Evolutionary conservation across 2,113 vertebrate species (phyloP).

Genomic region (Aphyosemion australe): DNA sequence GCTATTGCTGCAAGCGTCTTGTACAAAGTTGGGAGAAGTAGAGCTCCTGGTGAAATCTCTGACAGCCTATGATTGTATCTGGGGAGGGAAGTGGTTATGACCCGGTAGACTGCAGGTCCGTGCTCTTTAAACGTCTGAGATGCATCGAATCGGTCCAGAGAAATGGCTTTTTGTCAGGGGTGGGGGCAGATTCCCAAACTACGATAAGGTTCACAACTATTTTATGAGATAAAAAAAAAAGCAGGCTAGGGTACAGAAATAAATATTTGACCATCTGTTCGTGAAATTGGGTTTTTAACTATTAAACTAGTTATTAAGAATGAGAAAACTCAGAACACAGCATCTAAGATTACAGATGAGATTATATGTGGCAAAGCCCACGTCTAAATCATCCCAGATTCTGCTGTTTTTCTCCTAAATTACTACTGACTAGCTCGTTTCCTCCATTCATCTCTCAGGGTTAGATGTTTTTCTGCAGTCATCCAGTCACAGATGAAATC

Average conservation of each 20-base stretch:
- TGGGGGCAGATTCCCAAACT: neutral
- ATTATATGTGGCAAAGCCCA: too few relatives aligned
- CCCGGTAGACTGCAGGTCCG: slow-evolving; percentile 52
- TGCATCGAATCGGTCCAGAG: slow-evolving; percentile 24
- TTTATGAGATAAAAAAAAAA: neutral
- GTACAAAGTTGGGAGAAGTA: slow-evolving; percentile 65
- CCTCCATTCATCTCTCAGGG: too few relatives aligned
- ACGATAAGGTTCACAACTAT: neutral
- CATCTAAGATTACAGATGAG: too few relatives aligned
- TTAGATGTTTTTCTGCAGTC: too few relatives aligned
- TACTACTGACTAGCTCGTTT: too few relatives aligned
- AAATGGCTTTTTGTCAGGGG: neutral
- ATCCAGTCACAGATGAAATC: too few relatives aligned
- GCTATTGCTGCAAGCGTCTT: slow-evolving; percentile 48
- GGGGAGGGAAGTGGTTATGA: slow-evolving; percentile 53
- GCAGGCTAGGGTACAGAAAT: neutral
- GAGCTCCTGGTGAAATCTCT: slow-evolving; percentile 63
- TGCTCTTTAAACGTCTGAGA: slow-evolving; percentile 45
- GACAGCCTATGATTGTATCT: slow-evolving; percentile 69
- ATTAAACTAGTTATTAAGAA: too few relatives aligned
- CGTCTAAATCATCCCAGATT: too few relatives aligned
- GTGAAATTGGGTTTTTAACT: too few relatives aligned
- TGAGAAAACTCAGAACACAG: too few relatives aligned
- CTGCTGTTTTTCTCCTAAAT: too few relatives aligned
- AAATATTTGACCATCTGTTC: too few relatives aligned